These are phyloP conservation scores for Trachops cirrhosus DNA, from an alignment of 2,797 vertebrate species.

Conservation along the genomic window DNA sequence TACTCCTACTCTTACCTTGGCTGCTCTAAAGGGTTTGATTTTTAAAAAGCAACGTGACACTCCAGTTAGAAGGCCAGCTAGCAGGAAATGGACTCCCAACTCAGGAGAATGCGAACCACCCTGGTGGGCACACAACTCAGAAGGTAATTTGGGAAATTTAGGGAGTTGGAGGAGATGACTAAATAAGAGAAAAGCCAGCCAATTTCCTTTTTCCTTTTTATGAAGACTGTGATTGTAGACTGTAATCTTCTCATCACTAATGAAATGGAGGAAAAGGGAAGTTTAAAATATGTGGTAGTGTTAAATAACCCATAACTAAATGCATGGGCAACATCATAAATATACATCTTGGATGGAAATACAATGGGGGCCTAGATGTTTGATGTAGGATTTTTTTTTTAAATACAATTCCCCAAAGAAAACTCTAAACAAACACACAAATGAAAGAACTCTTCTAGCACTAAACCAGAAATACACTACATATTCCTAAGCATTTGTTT, in stretches of 20 bases:
- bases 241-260: conserved; percentile 57
- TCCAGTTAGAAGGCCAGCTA: conserved; percentile 5
- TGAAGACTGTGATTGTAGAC: conserved; percentile 47
- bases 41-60: conserved; percentile 42
- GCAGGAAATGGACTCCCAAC: conserved; percentile 65
- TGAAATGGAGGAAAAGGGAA: conserved; percentile 15
- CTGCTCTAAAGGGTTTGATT: conserved; percentile 47
- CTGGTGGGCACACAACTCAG: conserved; percentile 35
- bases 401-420: conserved; percentile 6
- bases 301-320: conserved; percentile 57
- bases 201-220: conserved; percentile 64
- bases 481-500: conserved; percentile 39
- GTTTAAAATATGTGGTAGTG: conserved; percentile 32
- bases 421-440: neutral
- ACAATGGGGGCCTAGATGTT: neutral
- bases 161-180: conserved; percentile 61
- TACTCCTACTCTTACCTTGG: neutral
- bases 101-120: conserved; percentile 57
- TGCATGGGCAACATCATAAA: neutral
- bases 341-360: neutral
- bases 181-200: conserved; percentile 59
- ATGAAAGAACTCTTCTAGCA: neutral
- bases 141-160: conserved; percentile 64
- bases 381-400: neutral
- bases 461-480: neutral